These are phyloP conservation scores for Megaceryle maxima DNA, from an alignment of 2,113 vertebrate species.

Conservation along the genomic window DNA sequence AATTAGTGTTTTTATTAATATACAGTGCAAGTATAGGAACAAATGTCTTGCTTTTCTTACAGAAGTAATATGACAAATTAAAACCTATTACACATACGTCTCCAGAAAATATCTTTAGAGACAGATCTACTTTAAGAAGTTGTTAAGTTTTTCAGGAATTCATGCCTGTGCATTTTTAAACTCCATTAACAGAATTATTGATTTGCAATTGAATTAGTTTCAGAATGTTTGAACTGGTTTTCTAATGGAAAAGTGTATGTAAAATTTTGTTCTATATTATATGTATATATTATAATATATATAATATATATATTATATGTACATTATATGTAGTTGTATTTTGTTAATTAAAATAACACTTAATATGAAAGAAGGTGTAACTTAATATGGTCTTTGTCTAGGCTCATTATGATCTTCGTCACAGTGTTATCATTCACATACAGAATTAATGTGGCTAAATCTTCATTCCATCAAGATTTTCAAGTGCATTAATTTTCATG, in stretches of 20 bases:
- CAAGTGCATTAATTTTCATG: slow-evolving; percentile 25
- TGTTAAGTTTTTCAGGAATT: background rate
- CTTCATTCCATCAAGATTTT: slow-evolving; percentile 36
- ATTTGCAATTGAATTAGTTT: background rate
- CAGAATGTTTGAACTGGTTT: background rate
- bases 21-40: background rate
- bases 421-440: background rate
- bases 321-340: background rate
- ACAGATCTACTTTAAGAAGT: background rate
- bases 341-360: background rate
- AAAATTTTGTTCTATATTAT: background rate
- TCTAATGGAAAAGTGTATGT: background rate
- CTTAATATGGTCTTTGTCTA: background rate
- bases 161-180: background rate
- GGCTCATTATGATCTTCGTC: background rate
- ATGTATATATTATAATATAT: background rate
- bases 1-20: background rate
- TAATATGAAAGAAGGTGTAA: background rate
- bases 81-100: background rate
- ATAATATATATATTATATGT: background rate
- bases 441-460: slow-evolving; percentile 1
- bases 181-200: background rate
- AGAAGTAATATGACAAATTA: background rate
- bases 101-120: background rate
- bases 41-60: background rate